Conservation (phyloP, 2,113 vertebrate genomes). For the Prinia subflava region DNA sequence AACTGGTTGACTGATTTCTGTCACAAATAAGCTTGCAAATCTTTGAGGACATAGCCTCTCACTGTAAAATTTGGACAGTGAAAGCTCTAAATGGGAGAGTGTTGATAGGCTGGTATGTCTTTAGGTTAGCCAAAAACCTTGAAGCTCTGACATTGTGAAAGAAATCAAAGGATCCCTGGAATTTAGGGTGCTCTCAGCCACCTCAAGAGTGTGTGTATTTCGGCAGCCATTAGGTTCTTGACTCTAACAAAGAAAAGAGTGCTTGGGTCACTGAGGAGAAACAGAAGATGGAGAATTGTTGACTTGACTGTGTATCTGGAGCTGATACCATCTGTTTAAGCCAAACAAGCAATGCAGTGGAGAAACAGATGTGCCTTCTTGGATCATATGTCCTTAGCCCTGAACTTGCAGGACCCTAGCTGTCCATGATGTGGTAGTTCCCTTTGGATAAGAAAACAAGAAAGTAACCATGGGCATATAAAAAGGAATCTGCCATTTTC, state of each 20-base stretch:
- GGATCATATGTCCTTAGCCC: background rate
- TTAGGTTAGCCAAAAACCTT: background rate
- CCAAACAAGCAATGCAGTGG: background rate
- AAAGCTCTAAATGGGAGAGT: background rate
- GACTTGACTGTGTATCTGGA: background rate
- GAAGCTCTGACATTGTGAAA: background rate
- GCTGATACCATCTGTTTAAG: background rate
- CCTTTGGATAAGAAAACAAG: background rate
- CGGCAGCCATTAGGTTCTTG: background rate
- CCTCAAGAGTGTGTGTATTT: background rate
- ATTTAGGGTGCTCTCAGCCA: background rate
- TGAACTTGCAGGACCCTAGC: background rate
- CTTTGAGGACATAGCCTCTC: background rate
- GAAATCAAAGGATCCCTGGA: background rate
- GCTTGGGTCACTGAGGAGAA: background rate
- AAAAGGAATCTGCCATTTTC: background rate
- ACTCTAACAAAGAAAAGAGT: background rate
- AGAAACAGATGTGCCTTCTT: background rate
- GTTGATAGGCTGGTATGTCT: background rate
- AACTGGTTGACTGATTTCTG: background rate
- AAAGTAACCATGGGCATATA: background rate
- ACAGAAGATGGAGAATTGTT: background rate
- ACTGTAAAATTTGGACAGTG: background rate
- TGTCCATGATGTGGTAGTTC: background rate
- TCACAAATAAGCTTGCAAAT: background rate